Evolutionary conservation across 2,113 vertebrate species (phyloP), one percentile per base, ranked within the genome.

Genomic region (Erythrocercus mccallii): DNA sequence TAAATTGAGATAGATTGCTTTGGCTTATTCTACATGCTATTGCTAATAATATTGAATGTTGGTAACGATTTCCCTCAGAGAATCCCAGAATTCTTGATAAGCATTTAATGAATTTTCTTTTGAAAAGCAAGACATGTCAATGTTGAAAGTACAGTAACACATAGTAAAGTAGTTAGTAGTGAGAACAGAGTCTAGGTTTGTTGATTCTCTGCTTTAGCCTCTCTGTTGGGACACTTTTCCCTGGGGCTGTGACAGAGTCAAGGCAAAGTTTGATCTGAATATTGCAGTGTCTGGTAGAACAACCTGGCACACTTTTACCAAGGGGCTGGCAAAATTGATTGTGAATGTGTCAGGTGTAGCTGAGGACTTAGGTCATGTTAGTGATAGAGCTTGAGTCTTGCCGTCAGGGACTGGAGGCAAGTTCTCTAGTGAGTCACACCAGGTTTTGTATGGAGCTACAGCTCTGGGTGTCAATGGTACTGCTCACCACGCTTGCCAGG

Each of bases 1-100:
- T 91, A 95, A 92, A 92, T 87, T 87, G 90, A 93, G 89, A 82
- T 51, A 51, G 77, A 94, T 94, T 89, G 65, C 77, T 88, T 97
- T 89, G 91, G 85, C 61, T 82, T 86, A 81, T 94, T 92, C 82
- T 48, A 42, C 30, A 21, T 89, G 50, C 79, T 91, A 85, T 88
- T 95, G 88, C 78, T 91, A 79, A 88, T 91, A 94, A 90, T 89
- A 87, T 62, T 86, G 81, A 82, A 80, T 58, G 35, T 65, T 2
- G 12, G 45, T 78, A 96, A 92, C 0, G 0, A 50, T 91, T 95
- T 94, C 19, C 22, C 56, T 90, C 47, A 71, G 72, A 92, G 60
- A 93, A 83, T 83, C 35, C 6, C 22, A 48, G 78, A 92, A 81
- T 83, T 58, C 87, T 81, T 90, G 83, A 56, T 94, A 40, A 88